Conservation (phyloP, 2,113 vertebrate species). For the Oreotrochilus melanogaster region DNA sequence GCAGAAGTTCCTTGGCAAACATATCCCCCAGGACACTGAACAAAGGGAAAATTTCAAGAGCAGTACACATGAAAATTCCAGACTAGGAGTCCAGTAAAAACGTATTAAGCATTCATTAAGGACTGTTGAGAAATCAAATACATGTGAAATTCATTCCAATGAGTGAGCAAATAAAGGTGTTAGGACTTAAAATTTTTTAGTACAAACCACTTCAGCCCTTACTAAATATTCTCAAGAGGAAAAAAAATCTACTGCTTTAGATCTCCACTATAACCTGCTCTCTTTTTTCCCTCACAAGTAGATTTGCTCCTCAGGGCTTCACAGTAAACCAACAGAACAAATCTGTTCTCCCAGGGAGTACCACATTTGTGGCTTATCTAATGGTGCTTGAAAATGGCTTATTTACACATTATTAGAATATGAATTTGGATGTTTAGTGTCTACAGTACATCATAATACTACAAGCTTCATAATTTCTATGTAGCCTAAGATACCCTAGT, state of each 20-base stretch:
- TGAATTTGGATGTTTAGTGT: not conserved
- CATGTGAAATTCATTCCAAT: not conserved
- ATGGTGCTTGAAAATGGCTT: not conserved
- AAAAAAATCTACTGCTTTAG: not conserved
- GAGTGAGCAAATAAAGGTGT: not conserved
- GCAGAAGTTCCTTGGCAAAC: not conserved
- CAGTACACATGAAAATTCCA: not conserved
- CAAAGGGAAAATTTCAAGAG: not conserved
- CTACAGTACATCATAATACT: not conserved
- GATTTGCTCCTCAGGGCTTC: not conserved
- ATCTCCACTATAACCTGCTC: not conserved
- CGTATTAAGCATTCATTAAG: not conserved
- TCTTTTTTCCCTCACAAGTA: not conserved
- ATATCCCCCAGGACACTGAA: not conserved
- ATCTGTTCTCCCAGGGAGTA: not conserved
- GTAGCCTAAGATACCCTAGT: not conserved
- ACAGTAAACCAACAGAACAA: not conserved
- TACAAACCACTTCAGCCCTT: not conserved
- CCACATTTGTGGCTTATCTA: not conserved
- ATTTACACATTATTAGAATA: not conserved
- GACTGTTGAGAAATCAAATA: not conserved
- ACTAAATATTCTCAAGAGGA: not conserved
- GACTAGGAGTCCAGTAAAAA: not conserved
- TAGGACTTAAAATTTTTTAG: not conserved
- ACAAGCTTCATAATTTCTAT: not conserved